Evolutionary conservation across 37 sponge, comb jelly and placozoan species (phyloP).

Genomic region (Aphrocallistes beatrix): DNA sequence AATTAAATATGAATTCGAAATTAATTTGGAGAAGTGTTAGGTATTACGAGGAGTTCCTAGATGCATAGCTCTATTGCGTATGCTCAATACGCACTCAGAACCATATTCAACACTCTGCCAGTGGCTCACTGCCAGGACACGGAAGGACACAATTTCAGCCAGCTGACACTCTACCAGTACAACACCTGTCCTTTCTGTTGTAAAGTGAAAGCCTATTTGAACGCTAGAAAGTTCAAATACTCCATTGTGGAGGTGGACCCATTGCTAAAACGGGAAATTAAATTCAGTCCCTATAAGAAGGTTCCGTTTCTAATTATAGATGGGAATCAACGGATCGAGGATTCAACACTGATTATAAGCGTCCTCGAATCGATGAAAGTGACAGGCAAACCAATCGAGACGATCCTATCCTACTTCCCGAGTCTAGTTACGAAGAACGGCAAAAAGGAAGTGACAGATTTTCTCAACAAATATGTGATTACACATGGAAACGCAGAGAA

Average conservation of each 20-base stretch:
- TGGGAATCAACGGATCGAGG: slow-evolving; percentile 38
- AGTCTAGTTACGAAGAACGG: slow-evolving; percentile 39
- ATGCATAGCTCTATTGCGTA: slow-evolving; percentile 11
- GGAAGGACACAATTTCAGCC: not conserved
- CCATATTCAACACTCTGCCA: not conserved
- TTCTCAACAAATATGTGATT: slow-evolving; percentile 73
- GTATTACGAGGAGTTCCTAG: too few species aligned
- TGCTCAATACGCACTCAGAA: not conserved
- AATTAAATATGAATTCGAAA: too few species aligned
- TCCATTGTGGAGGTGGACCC: slow-evolving; percentile 75
- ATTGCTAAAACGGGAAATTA: slow-evolving; percentile 44
- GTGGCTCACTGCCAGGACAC: not conserved
- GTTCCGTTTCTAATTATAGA: slow-evolving; percentile 43
- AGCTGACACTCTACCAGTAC: slow-evolving; percentile 74
- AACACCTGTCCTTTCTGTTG: slow-evolving; percentile 78
- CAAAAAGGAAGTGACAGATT: slow-evolving; percentile 29
- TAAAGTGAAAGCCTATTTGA: slow-evolving; percentile 68
- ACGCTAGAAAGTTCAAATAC: slow-evolving; percentile 50
- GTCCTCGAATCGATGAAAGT: slow-evolving; percentile 42
- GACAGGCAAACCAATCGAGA: slow-evolving; percentile 6
- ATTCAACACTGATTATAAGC: slow-evolving; percentile 68
- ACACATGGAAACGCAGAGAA: slow-evolving; percentile 47
- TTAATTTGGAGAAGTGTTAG: too few species aligned
- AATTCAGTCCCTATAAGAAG: slow-evolving; percentile 46
- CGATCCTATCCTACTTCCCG: slow-evolving; percentile 50